Conservation (phyloP, 2,888 invertebrate genomes). For the Platypus cylindrus region DNA sequence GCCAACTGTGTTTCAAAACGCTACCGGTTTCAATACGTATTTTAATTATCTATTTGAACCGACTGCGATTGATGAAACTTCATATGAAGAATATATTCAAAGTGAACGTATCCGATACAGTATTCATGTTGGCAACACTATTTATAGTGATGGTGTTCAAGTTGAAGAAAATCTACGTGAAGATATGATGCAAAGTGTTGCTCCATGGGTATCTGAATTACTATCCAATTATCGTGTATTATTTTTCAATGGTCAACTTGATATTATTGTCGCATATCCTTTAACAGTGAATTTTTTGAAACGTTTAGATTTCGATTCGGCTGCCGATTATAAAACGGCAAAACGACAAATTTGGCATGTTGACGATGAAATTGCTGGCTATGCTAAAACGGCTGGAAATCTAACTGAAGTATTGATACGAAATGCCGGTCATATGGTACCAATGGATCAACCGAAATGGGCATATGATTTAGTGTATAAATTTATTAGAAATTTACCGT, state of each 20-base stretch:
- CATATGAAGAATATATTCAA: constrained; percentile 8
- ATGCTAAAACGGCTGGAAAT: constrained; percentile 53
- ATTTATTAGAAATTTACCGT: constrained; percentile 18
- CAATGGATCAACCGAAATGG: constrained; percentile 63
- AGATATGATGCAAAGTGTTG: constrained; percentile 15
- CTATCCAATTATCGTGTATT: constrained; percentile 54
- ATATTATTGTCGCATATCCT: constrained; percentile 78
- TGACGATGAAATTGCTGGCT: constrained; percentile 55
- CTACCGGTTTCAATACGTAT: constrained; percentile 20
- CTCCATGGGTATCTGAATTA: constrained; percentile 38
- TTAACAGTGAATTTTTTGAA: constrained; percentile 63
- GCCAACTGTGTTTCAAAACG: constrained; percentile 51
- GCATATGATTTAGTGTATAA: constrained; percentile 50
- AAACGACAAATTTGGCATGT: constrained; percentile 54
- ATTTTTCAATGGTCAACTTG: constrained; percentile 78
- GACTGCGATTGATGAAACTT: constrained; percentile 23
- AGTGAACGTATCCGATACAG: constrained; percentile 9
- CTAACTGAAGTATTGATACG: constrained; percentile 59
- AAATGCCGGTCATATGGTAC: constrained; percentile 76
- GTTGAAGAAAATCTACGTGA: constrained; percentile 17
- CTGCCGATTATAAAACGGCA: constrained; percentile 49
- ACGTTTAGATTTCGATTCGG: constrained; percentile 51
- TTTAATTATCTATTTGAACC: constrained; percentile 8
- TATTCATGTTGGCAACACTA: constrained; percentile 71
- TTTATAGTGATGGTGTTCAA: constrained; percentile 8